Base-by-base conservation (phyloP, 2,797 vertebrate genomes). In the Sorex maritimensis region DNA sequence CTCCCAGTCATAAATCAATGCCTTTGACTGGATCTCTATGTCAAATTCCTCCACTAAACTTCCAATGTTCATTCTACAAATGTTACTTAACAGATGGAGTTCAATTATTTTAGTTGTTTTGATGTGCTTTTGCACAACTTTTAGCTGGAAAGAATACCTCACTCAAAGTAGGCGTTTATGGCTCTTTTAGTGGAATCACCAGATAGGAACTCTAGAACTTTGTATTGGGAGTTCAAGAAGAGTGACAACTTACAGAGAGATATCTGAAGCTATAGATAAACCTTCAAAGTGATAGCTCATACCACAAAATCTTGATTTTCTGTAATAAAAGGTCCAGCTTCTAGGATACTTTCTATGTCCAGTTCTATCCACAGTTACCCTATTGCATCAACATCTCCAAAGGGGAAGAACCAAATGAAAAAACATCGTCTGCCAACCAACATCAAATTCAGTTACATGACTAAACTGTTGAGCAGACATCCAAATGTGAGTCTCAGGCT, bases 401-500 rank as follows among this genome's bases (percentile, higher is more conserved):
- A 89, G 85, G 9, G 30, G 26, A 92, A 79, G 73, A 87, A 52
- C 34, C 30, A 81, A 21, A 72, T 24, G 69, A 94, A 93, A 91
- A 69, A 2, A 17, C 46, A 28, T 26, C 81, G 74, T 72, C 38
- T 92, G 81, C 78, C n/a, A 75, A 91, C 9, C 68, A 95, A 38
- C 24, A 10, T 72, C 67, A 85, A 80, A 80, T 94, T 65, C 23
- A 58, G 55, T 82, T 80, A 68, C 17, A n/a, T 77, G 78, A 90
- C 92, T 94, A 75, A 94, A 95, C 78, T 79, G 6, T 69, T 88
- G 52, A 84, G 15, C 74, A 96, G 71, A 93, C 71, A 80, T 82
- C 86, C 92, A 87, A 21, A 92, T 78, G 63, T 93, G 92, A 86
- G 67, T 4, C 38, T 30, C 2, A 8, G 93, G 52, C 71, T 95